phyloP scores from a whole-genome alignment of 2,797 vertebrate species.

The Borostomias antarcticus region DNA sequence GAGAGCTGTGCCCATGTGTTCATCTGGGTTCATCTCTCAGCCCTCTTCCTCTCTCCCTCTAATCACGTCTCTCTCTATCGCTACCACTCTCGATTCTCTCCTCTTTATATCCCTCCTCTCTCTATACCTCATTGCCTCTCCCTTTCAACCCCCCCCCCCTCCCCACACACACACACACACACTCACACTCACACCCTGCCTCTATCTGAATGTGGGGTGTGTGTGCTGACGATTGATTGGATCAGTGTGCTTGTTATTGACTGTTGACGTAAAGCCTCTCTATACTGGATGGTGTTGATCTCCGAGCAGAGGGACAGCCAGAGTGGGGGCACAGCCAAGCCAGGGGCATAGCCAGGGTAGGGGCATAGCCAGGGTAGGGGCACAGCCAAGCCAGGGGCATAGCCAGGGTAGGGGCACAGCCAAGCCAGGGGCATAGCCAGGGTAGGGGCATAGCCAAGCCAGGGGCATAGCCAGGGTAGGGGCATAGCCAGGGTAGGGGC shows the following conservation, averaged over 20 bases:
- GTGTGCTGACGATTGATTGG: neutral
- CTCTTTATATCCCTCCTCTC: neutral
- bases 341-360: neutral
- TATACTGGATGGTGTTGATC: neutral
- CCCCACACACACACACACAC: too few species aligned
- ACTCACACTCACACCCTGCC: too few species aligned
- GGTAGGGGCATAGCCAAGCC: too few species aligned
- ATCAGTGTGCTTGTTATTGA: conserved; percentile 3
- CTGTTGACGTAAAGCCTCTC: conserved; percentile 5
- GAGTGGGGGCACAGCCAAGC: neutral
- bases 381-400: neutral
- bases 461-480: too few species aligned
- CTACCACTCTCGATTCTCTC: neutral
- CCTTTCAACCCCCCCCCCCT: too few species aligned
- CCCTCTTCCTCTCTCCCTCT: conserved; percentile 2
- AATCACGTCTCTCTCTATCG: conserved; percentile 2
- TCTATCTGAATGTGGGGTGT: conserved; percentile 6
- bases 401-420: neutral
- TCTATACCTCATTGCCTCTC: too few species aligned
- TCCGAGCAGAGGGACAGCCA: neutral
- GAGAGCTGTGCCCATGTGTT: neutral
- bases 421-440: too few species aligned
- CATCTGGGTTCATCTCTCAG: neutral
- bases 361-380: neutral
- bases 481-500: too few species aligned